Evolutionary conservation across 2,797 vertebrate genomes (phyloP), one percentile per base, ranked within the genome.

Genomic region (Phalloptychus januarius): DNA sequence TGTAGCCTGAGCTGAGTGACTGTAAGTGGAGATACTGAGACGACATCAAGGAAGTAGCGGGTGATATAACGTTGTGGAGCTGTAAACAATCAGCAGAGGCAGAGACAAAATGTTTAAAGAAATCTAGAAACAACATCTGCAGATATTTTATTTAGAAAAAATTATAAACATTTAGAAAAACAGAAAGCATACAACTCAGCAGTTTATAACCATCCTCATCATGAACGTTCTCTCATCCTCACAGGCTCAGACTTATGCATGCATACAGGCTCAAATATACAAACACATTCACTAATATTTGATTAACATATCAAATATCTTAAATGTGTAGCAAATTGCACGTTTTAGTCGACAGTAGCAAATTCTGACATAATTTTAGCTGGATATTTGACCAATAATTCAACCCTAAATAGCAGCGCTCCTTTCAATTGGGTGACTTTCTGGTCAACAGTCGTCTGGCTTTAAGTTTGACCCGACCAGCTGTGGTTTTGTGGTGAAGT

Each of bases 11-110:
- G 65, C 3, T 36, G 67, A 72, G n/a, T 67, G 56, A 45, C 76
- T 61, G 45, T 77, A 79, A 82, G 77, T 74, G 42, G 76, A 76
- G 45, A 71, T 75, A 72, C 42, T 61, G 65, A 79, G 36, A 44
- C 42, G 52, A 61, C 56, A 78, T 40, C 33, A 42, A 46, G 38
- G 28, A 28, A 78, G 16, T 58, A 44, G 71, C 74, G 54, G 25
- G 69, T 71, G 74, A 81, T 69, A 31, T 42, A 44, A 42, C 18
- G 45, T 65, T 76, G 28, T 44, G 25, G 15, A 28, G 40, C 25
- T 28, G 16, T 28, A 44, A 15, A 31, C 48, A 58, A 6, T 40
- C 61, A 63, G 58, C 58, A 33, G 56, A 61, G 45, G 40, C 25
- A 76, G 38, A 76, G 23, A 31, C 40, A 13, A 18, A 50, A 40